Evolutionary conservation across 2,888 invertebrate species (phyloP).

Genomic region (Agapetus fuscipes): DNA sequence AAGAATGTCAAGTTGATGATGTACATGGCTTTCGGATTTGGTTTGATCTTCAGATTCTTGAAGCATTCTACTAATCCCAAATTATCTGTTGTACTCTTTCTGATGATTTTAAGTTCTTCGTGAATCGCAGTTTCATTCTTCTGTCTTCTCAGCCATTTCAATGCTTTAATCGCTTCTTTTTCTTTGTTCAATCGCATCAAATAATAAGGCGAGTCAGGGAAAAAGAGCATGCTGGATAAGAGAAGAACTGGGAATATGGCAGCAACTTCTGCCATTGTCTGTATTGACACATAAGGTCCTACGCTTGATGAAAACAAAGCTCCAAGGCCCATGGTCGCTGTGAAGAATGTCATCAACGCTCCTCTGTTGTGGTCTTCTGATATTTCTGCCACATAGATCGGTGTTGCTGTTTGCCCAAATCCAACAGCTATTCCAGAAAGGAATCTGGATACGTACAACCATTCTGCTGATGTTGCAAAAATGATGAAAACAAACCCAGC

Average conservation of each 20-base stretch:
- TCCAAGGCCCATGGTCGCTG: conserved; percentile 13
- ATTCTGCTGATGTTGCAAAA: conserved; percentile 22
- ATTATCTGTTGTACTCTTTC: conserved; percentile 12
- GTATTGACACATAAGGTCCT: conserved; percentile 19
- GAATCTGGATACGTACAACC: conserved; percentile 28
- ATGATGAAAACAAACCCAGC: conserved; percentile 15
- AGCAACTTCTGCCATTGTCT: conserved; percentile 17
- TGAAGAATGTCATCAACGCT: conserved; percentile 16
- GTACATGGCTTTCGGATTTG: conserved; percentile 15
- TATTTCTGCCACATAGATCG: conserved; percentile 22
- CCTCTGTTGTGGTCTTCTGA: conserved; percentile 21
- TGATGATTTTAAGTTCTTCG: conserved; percentile 15
- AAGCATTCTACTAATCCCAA: conserved; percentile 7
- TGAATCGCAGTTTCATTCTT: conserved; percentile 12
- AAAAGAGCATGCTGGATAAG: conserved; percentile 13
- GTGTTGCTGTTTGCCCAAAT: conserved; percentile 17
- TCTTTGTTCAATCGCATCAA: conserved; percentile 16
- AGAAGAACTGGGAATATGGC: conserved; percentile 19
- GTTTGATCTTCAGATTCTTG: conserved; percentile 8
- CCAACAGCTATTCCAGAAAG: conserved; percentile 19
- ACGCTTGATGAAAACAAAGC: conserved; percentile 19
- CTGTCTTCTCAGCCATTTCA: conserved; percentile 17
- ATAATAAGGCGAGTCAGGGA: conserved; percentile 22
- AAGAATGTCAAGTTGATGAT: conserved; percentile 13
- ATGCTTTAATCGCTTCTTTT: conserved; percentile 12